Conservation (phyloP, 2,113 vertebrate species). For the Corythoichthys haematopterus region DNA sequence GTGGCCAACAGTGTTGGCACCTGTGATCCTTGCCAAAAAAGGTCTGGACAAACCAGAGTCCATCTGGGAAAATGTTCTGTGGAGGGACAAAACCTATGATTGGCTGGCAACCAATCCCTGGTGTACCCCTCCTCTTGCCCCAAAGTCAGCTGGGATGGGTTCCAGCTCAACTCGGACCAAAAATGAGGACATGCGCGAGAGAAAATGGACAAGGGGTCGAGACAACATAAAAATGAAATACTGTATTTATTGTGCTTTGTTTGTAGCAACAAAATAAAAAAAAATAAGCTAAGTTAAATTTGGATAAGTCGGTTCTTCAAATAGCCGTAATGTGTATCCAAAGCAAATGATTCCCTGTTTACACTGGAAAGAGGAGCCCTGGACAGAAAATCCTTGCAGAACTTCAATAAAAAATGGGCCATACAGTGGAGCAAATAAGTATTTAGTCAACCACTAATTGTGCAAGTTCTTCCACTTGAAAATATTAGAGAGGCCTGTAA, state of each 20-base stretch:
- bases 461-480: too few relatives aligned
- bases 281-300: background rate
- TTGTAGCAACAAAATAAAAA: background rate
- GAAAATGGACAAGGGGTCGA: background rate
- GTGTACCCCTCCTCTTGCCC: background rate
- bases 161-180: background rate
- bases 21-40: background rate
- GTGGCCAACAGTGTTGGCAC: constrained; percentile 1
- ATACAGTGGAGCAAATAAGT: background rate
- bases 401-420: background rate
- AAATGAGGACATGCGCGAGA: background rate
- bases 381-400: background rate
- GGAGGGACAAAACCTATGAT: background rate
- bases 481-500: too few relatives aligned
- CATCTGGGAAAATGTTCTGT: constrained; percentile 4
- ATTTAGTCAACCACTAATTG: too few relatives aligned
- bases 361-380: background rate
- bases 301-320: too few relatives aligned
- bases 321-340: too few relatives aligned
- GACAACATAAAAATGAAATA: background rate
- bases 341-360: background rate
- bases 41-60: constrained; percentile 1
- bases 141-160: background rate
- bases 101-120: background rate
- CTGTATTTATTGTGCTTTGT: background rate